Conservation (phyloP, 1,140 invertebrate genomes). For the Formica exsecta region DNA sequence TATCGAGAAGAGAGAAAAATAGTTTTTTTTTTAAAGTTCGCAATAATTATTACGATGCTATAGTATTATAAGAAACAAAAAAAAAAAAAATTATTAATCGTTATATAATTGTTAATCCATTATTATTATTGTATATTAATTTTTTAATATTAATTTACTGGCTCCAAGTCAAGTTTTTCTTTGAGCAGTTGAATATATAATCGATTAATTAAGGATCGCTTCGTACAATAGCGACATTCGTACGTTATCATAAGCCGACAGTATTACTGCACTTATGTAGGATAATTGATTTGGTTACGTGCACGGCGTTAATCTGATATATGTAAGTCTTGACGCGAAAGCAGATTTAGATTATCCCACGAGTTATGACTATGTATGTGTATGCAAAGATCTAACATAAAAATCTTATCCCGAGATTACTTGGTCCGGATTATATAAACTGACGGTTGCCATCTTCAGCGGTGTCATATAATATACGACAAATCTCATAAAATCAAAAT, state of each 20-base stretch:
- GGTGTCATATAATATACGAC: neutral
- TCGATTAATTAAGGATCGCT: constrained; percentile 57
- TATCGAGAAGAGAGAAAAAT: neutral
- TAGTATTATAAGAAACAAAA: neutral
- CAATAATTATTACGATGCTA: neutral
- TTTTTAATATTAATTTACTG: neutral
- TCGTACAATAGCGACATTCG: constrained; percentile 10
- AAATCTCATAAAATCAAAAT: neutral
- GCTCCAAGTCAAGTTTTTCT: neutral
- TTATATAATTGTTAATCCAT: neutral
- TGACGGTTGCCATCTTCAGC: neutral
- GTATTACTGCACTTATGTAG: constrained; percentile 55
- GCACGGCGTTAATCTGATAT: constrained; percentile 45
- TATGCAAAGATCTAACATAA: neutral
- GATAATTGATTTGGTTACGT: constrained; percentile 68
- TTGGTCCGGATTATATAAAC: constrained; percentile 9
- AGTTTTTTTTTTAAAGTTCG: neutral
- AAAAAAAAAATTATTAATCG: neutral
- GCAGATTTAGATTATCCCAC: constrained; percentile 57
- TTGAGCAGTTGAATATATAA: neutral
- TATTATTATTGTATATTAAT: neutral
- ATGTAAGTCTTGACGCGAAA: constrained; percentile 17
- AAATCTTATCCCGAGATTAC: neutral
- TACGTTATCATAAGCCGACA: constrained; percentile 53
- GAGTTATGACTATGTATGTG: constrained; percentile 26